phyloP scores from a whole-genome alignment of 92 coral and sea anemone genomes.

The Palythoa grandiflora region DNA sequence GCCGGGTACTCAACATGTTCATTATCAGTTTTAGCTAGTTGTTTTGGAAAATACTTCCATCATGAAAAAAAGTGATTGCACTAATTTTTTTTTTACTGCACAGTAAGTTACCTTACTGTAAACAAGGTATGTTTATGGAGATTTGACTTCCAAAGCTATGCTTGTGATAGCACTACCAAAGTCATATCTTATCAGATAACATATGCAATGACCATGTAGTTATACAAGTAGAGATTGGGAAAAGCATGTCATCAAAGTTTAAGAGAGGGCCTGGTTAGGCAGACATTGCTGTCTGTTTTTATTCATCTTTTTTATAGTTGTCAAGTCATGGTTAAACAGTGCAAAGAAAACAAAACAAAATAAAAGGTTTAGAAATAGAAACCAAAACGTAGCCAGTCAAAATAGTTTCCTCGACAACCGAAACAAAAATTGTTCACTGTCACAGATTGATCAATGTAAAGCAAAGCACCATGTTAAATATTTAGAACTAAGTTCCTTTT shows the following conservation, averaged over 20 bases:
- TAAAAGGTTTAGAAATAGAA: not conserved
- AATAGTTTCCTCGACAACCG: not conserved
- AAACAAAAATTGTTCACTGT: not conserved
- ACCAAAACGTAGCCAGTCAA: slow-evolving; percentile 4
- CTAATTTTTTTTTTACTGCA: not conserved
- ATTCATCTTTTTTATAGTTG: slow-evolving; percentile 21
- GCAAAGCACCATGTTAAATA: not conserved
- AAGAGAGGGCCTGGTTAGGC: slow-evolving; percentile 18
- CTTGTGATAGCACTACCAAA: slow-evolving; percentile 15
- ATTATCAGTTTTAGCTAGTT: not conserved
- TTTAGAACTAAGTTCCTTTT: not conserved
- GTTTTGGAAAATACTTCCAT: not conserved
- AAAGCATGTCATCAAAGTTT: slow-evolving; percentile 17
- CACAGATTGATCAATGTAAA: not conserved
- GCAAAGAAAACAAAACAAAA: not conserved
- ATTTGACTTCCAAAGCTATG: slow-evolving; percentile 25
- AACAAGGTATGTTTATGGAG: not conserved
- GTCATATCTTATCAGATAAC: slow-evolving; percentile 19
- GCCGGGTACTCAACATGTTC: not conserved
- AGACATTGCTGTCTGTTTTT: slow-evolving; percentile 29
- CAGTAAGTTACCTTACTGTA: slow-evolving; percentile 6
- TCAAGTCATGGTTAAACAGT: not conserved
- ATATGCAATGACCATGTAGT: slow-evolving; percentile 16
- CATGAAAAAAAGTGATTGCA: slow-evolving; percentile 1
- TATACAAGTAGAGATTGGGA: slow-evolving; percentile 3